Percentiles rank a stretch among this genome's conserved stretches.
Conservation (phyloP, 2,888 invertebrate species). For the Heliconius erato region DNA sequence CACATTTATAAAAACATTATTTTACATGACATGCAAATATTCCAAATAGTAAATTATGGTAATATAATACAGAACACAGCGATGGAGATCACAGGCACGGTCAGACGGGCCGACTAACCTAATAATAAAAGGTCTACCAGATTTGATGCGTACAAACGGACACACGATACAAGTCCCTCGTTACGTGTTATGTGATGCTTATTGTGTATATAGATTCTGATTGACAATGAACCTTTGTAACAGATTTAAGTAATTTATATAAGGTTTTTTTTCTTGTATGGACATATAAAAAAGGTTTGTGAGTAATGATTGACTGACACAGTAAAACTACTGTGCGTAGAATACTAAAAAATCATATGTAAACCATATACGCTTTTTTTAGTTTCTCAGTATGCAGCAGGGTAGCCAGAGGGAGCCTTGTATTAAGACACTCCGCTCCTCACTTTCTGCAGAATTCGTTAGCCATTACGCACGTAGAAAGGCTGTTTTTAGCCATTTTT, state of each 20-base stretch:
- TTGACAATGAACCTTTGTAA: background rate
- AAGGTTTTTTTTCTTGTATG: background rate
- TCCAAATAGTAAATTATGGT: constrained; percentile 30
- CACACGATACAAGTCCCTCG: constrained; percentile 18
- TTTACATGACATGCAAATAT: constrained; percentile 18
- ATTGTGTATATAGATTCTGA: background rate
- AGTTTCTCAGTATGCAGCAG: no score
- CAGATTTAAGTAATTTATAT: background rate
- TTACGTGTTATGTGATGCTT: constrained; percentile 6
- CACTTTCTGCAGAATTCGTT: no score
- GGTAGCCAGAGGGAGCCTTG: no score
- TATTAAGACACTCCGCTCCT: no score
- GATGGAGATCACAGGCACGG: constrained; percentile 31
- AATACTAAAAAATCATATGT: no score
- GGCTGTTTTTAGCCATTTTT: no score
- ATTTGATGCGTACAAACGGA: constrained; percentile 40
- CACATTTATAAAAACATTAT: background rate
- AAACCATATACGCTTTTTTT: no score
- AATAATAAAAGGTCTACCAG: constrained; percentile 46
- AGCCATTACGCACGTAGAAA: no score
- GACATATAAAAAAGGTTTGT: no score
- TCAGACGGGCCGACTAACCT: constrained; percentile 34
- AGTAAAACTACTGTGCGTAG: no score
- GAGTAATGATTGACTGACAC: no score
- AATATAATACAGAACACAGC: constrained; percentile 19